Evolutionary conservation across 2,113 vertebrate species (phyloP).

Genomic region (Nibea coibor): DNA sequence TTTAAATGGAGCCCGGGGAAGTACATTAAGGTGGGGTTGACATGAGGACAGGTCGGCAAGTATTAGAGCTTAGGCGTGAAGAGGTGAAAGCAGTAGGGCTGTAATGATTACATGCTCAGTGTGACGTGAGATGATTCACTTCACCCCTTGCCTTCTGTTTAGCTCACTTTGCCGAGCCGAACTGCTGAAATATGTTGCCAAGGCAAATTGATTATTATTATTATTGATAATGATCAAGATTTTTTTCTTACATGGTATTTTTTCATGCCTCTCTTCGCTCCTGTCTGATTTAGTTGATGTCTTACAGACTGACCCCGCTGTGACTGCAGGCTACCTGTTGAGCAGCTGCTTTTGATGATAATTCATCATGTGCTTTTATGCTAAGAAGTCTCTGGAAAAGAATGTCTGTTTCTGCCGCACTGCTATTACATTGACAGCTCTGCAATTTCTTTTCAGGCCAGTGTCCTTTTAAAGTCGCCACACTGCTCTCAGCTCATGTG

Average conservation of each 20-base stretch:
- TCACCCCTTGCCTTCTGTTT: constrained; percentile 17
- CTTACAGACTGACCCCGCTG: background rate
- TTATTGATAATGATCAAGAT: background rate
- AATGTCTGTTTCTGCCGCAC: background rate
- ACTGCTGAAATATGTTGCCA: background rate
- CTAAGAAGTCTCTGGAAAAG: constrained; percentile 8
- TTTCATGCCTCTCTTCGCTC: background rate
- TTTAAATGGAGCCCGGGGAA: constrained; percentile 68
- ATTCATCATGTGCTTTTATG: constrained; percentile 10
- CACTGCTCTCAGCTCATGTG: background rate
- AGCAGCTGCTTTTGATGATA: background rate
- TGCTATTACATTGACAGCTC: background rate
- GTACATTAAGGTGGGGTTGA: constrained; percentile 74
- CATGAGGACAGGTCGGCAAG: constrained; percentile 65
- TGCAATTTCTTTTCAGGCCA: background rate
- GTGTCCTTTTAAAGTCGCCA: background rate
- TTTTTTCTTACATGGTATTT: background rate
- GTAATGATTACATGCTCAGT: constrained; percentile 51
- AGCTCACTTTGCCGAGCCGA: background rate
- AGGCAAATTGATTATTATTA: constrained; percentile 1
- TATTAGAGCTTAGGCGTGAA: constrained; percentile 52
- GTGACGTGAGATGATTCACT: constrained; percentile 50
- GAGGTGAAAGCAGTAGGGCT: constrained; percentile 48
- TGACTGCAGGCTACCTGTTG: background rate
- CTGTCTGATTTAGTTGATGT: background rate